Evolutionary conservation across 1,140 invertebrate species (phyloP), one percentile per base, ranked within the genome.

Genomic region (Arctopsyche grandis): DNA sequence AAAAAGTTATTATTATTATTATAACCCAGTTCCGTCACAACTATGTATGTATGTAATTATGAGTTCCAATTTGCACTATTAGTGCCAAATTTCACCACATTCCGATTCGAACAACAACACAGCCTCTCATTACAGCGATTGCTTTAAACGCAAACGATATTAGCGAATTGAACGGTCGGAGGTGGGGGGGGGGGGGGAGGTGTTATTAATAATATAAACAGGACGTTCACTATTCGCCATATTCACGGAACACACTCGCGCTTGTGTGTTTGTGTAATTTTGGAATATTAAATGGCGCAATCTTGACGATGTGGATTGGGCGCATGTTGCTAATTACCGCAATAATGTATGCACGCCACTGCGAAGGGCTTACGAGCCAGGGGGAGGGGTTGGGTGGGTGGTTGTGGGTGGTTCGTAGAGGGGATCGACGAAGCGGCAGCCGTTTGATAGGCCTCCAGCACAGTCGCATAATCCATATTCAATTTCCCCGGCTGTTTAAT

Each of bases 401-500:
- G 7, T 4, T 38, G 29, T 7, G 29, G 29, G 29, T 1, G 29
- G 7, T 4, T 1, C 7, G 29, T 38, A 38, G 3, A 7, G 29
- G 29, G 29, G 29, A 38, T 38, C 29, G 29, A 38, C 29, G 29
- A 38, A 38, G 48, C 48, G 48, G 48, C 48, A 52, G 52, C 77
- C 29, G 77, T 46, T 77, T 66, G 26, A 77, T 66, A 46, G 43
- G 75, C 69, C 52, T 22, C 48, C 16, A 24, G 48, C 16, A 16
- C 48, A 12, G 48, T 60, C 21, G 70, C 77, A 79, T 79, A 79
- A 79, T 79, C 77, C 77, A 66, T 71, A 79, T 79, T 79, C 77
- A 79, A 79, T 79, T 79, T 79, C 48, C 77, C 77, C 52, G 77
- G 12, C 77, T 79, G 58, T 79, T 79, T 73, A 79, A 79, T 79